Base-by-base conservation (phyloP, 23 tunicate species). In the Halocynthia roretzi region DNA sequence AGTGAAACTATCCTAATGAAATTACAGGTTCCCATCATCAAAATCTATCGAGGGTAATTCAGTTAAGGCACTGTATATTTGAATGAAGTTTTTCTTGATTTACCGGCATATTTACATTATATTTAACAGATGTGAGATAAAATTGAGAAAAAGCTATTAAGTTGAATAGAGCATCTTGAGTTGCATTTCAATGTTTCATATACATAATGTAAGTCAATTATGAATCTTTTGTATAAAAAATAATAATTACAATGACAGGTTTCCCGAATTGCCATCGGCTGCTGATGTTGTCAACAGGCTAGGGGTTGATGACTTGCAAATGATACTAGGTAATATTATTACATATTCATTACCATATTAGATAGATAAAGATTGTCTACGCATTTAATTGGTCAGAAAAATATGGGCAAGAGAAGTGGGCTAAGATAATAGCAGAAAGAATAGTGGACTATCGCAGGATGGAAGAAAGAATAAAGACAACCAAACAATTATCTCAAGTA, bases 281-380 rank as follows among this genome's bases (percentile, higher is more conserved):
- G 92, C 92, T 5, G 98, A 92, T 75, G 92, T 92, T 54, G 92
- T 92, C 2, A 92, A 92, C 80, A 61, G 83, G 58, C 54, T 86
- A 52, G 55, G 71, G 40, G 76, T 22, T 15, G 61, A 82, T 50
- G 98, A 92, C 11, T 53, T 92, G 0, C 55, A 57, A 21, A 52
- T 61, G 12, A 92, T 92, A 18, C 40, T 92, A 11, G 18, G 98
- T 92, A 66, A 82, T 14, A 15, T 58, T 58, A 14, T n/a, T 14
- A 58, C 63, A n/a, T 58, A 58, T 58, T n/a, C 63, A n/a, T 15
- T 15, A 14, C 15, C n/a, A 15, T 14, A 58, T 58, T 58, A 58
- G 1, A 1, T 58, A n/a, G 63, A 58, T 1, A 14, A n/a, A 2
- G 12, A 21, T 12, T 48, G 22, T 67, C 40, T 12, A 14, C 2